These are phyloP conservation scores for Pterocles orientalis DNA, from an alignment of 2,113 vertebrate species.

Conservation along the genomic window DNA sequence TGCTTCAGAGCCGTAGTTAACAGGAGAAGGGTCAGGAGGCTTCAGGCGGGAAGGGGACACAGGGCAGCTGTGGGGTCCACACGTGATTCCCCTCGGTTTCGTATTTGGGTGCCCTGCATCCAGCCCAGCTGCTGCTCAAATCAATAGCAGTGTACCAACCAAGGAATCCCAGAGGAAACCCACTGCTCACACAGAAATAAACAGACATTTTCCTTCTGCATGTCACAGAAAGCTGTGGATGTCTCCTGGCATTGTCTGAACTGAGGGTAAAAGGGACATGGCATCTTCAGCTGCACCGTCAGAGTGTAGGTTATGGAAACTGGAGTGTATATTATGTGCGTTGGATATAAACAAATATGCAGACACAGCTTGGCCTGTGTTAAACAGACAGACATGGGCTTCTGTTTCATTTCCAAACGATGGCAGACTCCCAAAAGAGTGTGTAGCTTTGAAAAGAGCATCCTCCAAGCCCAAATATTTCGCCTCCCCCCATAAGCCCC, in stretches of 20 bases:
- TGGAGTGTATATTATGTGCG: neutral
- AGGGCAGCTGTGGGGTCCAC: neutral
- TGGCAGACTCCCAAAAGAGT: neutral
- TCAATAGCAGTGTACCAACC: neutral
- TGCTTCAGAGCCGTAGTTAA: neutral
- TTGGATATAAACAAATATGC: neutral
- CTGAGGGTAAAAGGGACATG: neutral
- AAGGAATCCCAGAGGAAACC: slow-evolving; percentile 16
- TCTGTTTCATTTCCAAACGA: neutral
- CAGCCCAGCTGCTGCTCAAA: slow-evolving; percentile 18
- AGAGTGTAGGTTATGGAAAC: neutral
- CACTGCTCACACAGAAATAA: neutral
- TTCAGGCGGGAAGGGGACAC: neutral
- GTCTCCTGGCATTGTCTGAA: neutral
- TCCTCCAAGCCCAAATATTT: neutral
- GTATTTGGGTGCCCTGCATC: accelerated
- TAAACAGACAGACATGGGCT: neutral
- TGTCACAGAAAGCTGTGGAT: neutral
- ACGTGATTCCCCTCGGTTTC: neutral
- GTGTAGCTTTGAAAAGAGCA: neutral
- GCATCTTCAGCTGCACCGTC: neutral
- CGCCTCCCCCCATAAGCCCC: neutral
- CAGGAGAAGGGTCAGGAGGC: neutral
- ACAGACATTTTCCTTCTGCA: neutral
- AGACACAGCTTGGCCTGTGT: neutral